phyloP scores from a whole-genome alignment of 2,888 invertebrate genomes.

The Agrochola litura region DNA sequence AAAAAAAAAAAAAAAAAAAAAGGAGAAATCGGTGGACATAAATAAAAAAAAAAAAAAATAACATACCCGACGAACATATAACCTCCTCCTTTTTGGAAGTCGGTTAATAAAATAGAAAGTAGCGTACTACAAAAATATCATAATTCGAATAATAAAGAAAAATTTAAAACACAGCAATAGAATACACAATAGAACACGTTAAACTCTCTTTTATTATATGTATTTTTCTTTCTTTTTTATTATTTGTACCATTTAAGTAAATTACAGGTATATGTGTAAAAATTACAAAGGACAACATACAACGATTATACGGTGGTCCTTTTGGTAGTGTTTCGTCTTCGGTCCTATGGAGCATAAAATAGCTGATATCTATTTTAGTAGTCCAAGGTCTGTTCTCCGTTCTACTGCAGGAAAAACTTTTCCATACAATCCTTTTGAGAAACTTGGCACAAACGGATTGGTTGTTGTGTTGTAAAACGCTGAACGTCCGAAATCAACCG shows the following conservation, averaged over 20 bases:
- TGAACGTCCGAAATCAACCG: constrained; percentile 33
- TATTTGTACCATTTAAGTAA: no score
- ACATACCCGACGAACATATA: no score
- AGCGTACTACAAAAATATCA: neutral
- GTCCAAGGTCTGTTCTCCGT: neutral
- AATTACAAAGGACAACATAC: neutral
- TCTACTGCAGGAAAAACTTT: neutral
- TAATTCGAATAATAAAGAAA: no score
- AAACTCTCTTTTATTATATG: neutral
- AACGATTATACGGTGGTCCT: neutral
- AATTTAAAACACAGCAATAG: neutral
- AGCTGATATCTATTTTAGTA: neutral
- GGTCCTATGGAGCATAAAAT: neutral
- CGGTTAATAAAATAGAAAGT: no score
- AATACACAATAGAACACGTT: no score
- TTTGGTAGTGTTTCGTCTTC: neutral
- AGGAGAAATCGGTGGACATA: no score
- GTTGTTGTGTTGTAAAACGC: constrained; percentile 30
- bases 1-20: no score
- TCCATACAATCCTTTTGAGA: constrained; percentile 11
- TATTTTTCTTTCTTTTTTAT: neutral
- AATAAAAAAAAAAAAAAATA: no score
- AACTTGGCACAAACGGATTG: constrained; percentile 22
- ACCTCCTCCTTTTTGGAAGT: no score
- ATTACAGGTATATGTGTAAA: neutral